A percentile compares a stretch with the other conserved stretches of the same genome.
Evolutionary conservation across 1,140 invertebrate genomes (phyloP).

Genomic region (Sarcophaga bullata): DNA sequence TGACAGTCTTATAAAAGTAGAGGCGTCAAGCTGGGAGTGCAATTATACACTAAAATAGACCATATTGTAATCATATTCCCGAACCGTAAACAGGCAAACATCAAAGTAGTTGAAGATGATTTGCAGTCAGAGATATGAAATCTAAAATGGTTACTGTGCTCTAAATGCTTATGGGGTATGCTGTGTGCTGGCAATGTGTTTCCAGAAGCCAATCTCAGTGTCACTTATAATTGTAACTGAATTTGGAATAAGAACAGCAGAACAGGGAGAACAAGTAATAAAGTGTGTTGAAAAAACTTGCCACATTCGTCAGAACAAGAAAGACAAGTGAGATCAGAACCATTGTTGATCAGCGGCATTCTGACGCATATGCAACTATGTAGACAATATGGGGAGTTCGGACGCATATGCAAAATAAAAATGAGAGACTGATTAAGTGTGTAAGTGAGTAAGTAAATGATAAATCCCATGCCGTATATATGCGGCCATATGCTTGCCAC

Average conservation of each 20-base stretch:
- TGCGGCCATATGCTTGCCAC: background rate
- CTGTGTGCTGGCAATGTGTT: background rate
- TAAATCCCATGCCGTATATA: background rate
- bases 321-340: background rate
- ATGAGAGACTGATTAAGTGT: background rate
- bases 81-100: background rate
- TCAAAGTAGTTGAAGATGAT: too few species aligned
- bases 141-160: too few species aligned
- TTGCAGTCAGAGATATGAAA: too few species aligned
- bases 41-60: constrained; percentile 11
- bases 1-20: background rate
- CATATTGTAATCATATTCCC: background rate
- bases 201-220: constrained; percentile 41
- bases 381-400: background rate
- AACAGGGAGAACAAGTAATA: background rate
- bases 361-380: background rate
- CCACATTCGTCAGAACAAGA: background rate
- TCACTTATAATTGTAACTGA: constrained; percentile 31
- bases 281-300: background rate
- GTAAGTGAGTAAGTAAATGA: constrained; percentile 1
- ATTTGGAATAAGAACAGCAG: background rate
- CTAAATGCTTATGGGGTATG: too few species aligned
- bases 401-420: background rate
- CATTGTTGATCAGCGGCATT: background rate
- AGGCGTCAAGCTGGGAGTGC: constrained; percentile 13